phyloP scores from a whole-genome alignment of 1,140 invertebrate species.

The Camponotus floridanus region DNA sequence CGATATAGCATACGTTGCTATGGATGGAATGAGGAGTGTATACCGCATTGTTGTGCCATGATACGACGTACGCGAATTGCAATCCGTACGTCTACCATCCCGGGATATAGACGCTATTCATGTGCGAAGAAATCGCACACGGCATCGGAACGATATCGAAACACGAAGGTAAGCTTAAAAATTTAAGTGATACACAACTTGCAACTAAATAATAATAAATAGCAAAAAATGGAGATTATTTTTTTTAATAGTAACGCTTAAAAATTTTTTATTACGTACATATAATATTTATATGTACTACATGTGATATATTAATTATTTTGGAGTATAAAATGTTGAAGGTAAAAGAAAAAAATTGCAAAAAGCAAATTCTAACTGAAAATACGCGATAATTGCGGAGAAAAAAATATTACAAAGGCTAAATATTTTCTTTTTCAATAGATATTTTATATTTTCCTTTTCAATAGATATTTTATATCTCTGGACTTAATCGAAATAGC shows the following conservation, averaged over 20 bases:
- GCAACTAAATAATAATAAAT: not conserved
- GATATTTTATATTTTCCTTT: not conserved
- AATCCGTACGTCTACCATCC: constrained; percentile 43
- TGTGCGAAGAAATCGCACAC: constrained; percentile 50
- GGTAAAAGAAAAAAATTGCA: not conserved
- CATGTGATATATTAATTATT: not conserved
- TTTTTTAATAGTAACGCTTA: not conserved
- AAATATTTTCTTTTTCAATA: not conserved
- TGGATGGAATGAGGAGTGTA: constrained; percentile 47
- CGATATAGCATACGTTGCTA: constrained; percentile 29
- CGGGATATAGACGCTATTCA: constrained; percentile 36
- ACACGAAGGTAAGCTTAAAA: constrained; percentile 29
- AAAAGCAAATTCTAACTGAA: not conserved
- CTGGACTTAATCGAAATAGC: not conserved
- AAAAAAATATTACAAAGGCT: not conserved
- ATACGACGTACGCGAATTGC: constrained; percentile 54
- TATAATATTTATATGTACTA: not conserved
- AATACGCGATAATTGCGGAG: not conserved
- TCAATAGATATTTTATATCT: not conserved
- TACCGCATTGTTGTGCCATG: constrained; percentile 44
- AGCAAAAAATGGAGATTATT: not conserved
- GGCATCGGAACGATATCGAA: constrained; percentile 12
- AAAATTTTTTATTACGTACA: not conserved
- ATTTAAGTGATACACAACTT: not conserved
- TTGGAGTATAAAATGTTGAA: not conserved